Conservation (phyloP, 2,797 vertebrate species). For the Toxotes lorentzi region DNA sequence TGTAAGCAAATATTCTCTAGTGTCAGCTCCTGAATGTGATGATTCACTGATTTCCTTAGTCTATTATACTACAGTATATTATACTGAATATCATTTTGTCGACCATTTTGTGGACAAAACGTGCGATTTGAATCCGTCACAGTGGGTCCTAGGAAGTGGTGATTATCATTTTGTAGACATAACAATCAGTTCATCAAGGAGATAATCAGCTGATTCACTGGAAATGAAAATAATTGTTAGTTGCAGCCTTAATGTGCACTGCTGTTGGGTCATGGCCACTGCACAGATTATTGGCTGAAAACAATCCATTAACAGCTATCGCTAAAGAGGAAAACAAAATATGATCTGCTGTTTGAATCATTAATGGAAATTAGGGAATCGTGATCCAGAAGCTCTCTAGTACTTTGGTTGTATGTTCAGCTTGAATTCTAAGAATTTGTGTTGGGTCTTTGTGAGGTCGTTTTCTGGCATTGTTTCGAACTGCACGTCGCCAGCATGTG, state of each 20-base stretch:
- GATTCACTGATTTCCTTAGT: not conserved
- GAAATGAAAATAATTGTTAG: not conserved
- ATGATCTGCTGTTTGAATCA: not conserved
- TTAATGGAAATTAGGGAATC: not conserved
- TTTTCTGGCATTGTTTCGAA: not conserved
- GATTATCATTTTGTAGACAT: not conserved
- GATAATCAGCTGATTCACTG: not conserved
- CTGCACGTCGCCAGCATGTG: not conserved
- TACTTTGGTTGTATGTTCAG: not conserved
- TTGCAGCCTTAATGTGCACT: not conserved
- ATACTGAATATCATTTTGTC: not conserved
- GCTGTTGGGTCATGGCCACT: not conserved
- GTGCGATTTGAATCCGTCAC: not conserved
- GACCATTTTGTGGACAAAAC: not conserved
- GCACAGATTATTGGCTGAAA: not conserved
- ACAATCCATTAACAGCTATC: not conserved
- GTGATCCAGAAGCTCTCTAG: not conserved
- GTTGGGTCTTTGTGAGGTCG: not conserved
- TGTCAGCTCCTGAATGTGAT: not conserved
- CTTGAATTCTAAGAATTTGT: not conserved
- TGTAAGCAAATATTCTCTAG: not conserved
- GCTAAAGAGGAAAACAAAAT: not conserved
- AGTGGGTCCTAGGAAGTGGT: no score
- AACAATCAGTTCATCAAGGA: not conserved
- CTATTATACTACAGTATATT: not conserved